These are phyloP conservation scores for Sclerodermus sp. DNA, from an alignment of 2,888 invertebrate species.

Conservation along the genomic window DNA sequence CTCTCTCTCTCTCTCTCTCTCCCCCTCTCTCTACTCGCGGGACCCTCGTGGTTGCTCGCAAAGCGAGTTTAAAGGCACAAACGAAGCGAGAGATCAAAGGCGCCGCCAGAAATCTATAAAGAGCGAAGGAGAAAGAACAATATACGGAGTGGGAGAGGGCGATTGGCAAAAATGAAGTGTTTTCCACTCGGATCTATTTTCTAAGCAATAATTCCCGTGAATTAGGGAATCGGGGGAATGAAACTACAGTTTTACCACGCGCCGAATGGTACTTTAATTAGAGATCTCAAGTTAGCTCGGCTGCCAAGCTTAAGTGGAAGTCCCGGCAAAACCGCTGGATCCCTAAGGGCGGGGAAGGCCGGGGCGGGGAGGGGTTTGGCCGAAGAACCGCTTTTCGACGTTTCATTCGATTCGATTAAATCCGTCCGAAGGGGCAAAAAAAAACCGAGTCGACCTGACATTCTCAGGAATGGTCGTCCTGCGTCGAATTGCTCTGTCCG, in stretches of 20 bases:
- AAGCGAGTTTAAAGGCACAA: neutral
- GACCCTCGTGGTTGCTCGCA: neutral
- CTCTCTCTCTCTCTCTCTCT: neutral
- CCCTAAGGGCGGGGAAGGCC: too few relatives aligned
- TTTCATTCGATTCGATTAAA: constrained; percentile 34
- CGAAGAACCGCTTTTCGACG: neutral
- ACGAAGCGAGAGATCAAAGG: constrained; percentile 2
- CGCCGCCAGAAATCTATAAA: constrained; percentile 2
- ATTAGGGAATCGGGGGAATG: too few relatives aligned
- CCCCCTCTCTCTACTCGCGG: neutral
- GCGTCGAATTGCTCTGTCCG: constrained; percentile 15
- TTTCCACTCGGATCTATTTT: too few relatives aligned
- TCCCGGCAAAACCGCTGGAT: too few relatives aligned
- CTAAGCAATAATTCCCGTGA: too few relatives aligned
- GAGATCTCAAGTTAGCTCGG: too few relatives aligned
- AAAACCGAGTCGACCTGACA: constrained; percentile 5
- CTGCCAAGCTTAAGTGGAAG: too few relatives aligned
- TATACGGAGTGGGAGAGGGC: neutral
- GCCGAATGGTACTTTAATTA: too few relatives aligned
- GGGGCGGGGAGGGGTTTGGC: neutral
- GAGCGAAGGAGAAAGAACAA: neutral
- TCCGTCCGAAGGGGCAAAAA: constrained; percentile 15
- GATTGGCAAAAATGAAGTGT: neutral
- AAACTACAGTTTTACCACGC: too few relatives aligned
- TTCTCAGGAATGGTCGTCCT: constrained; percentile 6